Evolutionary conservation across 2,797 vertebrate genomes (phyloP), one percentile per base, ranked within the genome.

Genomic region (Urocyon cinereoargenteus): DNA sequence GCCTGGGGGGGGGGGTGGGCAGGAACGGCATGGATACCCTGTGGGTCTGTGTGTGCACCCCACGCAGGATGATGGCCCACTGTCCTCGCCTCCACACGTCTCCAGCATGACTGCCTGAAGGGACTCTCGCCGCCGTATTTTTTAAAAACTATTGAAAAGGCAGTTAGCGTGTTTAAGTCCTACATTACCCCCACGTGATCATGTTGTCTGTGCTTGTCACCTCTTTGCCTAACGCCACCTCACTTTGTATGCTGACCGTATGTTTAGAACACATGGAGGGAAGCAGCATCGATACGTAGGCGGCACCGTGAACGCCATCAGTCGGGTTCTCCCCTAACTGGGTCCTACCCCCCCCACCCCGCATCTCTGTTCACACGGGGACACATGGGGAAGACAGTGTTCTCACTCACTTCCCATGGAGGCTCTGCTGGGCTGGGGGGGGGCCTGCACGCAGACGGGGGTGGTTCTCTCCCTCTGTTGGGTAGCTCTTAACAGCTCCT

Each of bases 381-480:
- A 26, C 5, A 34, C 45, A 36, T 19, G 6, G 68, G 36, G 53
- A 55, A 87, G 61, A 51, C 21, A 34, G 18, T 82, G 18, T 66
- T 94, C 86, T 95, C 96, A 4, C 72, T 96, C 5, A 18, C 92
- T 45, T 82, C 84, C 75, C 66, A 19, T 2, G 34, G n/a, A 93
- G 28, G 40, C 34, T 45, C 24, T 31, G 0, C 3, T 34, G 1
- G 0, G 22, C 10, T 11, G 28, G 55, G 5, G 24, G 21, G 5
- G 6, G 28, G 6, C 21, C 3, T 18, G 8, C 11, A 3, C 5
- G 0, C 2, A 11, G 36, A 14, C n/a, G 26, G 57, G 31, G 16
- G 3, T n/a, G 6, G 62, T 66, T 84, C 57, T 87, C 57, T 45
- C 19, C 62, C 53, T 77, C 36, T 70, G 36, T 86, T 66, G 85